Conservation (phyloP, 2,888 invertebrate genomes). For the Cephus pulcher region DNA sequence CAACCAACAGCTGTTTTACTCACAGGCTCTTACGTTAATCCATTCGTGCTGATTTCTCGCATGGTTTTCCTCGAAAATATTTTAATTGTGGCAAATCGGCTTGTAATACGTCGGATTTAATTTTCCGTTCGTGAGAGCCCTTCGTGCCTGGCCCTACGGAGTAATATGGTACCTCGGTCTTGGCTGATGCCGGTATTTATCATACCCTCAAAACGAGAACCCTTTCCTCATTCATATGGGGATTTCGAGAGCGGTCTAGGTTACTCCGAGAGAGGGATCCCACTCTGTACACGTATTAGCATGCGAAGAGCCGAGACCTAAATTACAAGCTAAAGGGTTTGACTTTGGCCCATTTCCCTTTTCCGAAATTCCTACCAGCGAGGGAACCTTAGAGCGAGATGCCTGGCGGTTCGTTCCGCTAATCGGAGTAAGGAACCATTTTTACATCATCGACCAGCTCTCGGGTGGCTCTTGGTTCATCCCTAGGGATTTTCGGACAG, state of each 20-base stretch:
- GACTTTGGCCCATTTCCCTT: background rate
- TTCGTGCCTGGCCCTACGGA: background rate
- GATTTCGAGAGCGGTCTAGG: constrained; percentile 1
- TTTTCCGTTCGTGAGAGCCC: background rate
- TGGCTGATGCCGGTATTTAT: constrained; percentile 2
- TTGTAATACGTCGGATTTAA: background rate
- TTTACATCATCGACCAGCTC: background rate
- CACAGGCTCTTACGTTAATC: background rate
- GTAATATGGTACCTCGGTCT: background rate
- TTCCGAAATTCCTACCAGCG: background rate
- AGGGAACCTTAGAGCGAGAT: background rate
- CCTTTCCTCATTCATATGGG: constrained; percentile 8
- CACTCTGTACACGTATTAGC: background rate
- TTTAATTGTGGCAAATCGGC: background rate
- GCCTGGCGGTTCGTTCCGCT: background rate
- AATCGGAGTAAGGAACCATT: background rate
- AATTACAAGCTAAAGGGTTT: constrained; percentile 3
- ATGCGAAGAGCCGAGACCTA: constrained; percentile 1
- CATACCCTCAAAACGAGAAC: constrained; percentile 20
- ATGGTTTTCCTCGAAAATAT: background rate
- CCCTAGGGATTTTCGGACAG: background rate
- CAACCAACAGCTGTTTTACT: background rate
- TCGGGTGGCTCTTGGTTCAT: background rate
- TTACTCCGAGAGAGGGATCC: background rate
- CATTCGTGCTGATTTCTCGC: background rate